A percentile compares a stretch with the other conserved stretches of the same genome.
Evolutionary conservation across 2,797 vertebrate species (phyloP).

Genomic region (Oryzias sinensis): DNA sequence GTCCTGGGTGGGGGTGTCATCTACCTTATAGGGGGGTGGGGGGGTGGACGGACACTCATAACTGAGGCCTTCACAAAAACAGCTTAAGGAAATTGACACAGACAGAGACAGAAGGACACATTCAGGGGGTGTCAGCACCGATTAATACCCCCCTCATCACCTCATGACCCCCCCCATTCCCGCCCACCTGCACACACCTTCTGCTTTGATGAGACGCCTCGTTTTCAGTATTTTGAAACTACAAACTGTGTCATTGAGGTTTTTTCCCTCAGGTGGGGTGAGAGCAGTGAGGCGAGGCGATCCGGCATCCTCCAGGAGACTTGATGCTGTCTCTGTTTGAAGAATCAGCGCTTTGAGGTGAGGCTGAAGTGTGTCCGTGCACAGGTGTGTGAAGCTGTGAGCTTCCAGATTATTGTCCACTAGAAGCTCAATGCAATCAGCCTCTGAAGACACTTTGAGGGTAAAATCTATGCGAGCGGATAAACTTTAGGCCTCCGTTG

Average conservation of each 20-base stretch:
- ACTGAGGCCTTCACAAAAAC: constrained; percentile 48
- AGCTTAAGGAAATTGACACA: constrained; percentile 47
- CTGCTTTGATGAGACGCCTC: constrained; percentile 2
- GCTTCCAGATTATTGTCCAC: too few species aligned
- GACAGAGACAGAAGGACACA: constrained; percentile 54
- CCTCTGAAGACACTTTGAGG: too few species aligned
- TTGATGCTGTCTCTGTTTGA: constrained; percentile 8
- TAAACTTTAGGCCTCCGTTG: too few species aligned
- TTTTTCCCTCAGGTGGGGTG: constrained; percentile 16
- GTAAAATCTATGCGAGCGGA: too few species aligned
- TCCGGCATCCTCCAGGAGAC: constrained; percentile 28
- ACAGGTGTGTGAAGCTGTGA: too few species aligned
- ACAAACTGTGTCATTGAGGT: too few species aligned
- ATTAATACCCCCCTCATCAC: constrained; percentile 52
- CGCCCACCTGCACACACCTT: constrained; percentile 8
- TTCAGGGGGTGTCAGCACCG: constrained; percentile 33
- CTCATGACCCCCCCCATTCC: constrained; percentile 2
- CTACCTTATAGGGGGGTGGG: too few species aligned
- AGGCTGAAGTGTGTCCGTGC: constrained; percentile 19
- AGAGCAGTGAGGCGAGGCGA: constrained; percentile 13
- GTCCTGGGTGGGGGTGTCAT: too few species aligned
- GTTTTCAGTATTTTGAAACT: too few species aligned
- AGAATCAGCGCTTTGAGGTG: constrained; percentile 32
- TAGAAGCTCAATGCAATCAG: too few species aligned
- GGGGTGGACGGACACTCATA: constrained; percentile 31